phyloP scores from a whole-genome alignment of 2,888 invertebrate species.

The Meteorus colon region DNA sequence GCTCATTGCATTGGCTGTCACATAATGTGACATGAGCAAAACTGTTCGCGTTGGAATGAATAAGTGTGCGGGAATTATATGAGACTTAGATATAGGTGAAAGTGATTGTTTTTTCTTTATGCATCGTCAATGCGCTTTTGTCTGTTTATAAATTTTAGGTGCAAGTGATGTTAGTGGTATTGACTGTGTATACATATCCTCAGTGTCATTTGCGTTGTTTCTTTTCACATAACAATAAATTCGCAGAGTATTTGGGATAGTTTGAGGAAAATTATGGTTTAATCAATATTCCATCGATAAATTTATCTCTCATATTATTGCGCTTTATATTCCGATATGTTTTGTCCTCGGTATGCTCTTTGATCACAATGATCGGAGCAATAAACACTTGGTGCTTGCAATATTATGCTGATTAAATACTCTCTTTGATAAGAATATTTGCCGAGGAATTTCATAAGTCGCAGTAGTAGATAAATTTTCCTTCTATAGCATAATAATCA shows the following conservation, averaged over 20 bases:
- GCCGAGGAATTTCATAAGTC: background rate
- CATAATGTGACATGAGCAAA: slow-evolving; percentile 24
- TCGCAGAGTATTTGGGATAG: background rate
- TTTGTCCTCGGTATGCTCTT: slow-evolving; percentile 11
- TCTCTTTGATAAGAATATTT: slow-evolving; percentile 28
- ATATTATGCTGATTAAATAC: slow-evolving; percentile 16
- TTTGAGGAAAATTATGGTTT: background rate
- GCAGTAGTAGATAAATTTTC: slow-evolving; percentile 18
- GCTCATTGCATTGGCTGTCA: slow-evolving; percentile 26
- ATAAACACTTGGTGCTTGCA: slow-evolving; percentile 8
- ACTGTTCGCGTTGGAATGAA: background rate
- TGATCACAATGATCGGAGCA: slow-evolving; percentile 7
- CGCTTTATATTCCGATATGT: background rate
- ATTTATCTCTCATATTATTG: background rate
- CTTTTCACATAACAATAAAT: background rate
- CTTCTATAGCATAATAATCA: slow-evolving; percentile 9
- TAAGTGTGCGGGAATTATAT: background rate
- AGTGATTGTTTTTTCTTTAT: background rate
- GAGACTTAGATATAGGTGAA: background rate
- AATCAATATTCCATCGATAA: background rate
- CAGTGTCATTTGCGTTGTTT: background rate
- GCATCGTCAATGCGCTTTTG: background rate
- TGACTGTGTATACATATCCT: background rate
- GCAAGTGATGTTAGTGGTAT: background rate
- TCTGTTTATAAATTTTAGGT: background rate